Evolutionary conservation across 2,797 vertebrate species (phyloP), one percentile per base, ranked within the genome.

Genomic region (Urocyon cinereoargenteus): DNA sequence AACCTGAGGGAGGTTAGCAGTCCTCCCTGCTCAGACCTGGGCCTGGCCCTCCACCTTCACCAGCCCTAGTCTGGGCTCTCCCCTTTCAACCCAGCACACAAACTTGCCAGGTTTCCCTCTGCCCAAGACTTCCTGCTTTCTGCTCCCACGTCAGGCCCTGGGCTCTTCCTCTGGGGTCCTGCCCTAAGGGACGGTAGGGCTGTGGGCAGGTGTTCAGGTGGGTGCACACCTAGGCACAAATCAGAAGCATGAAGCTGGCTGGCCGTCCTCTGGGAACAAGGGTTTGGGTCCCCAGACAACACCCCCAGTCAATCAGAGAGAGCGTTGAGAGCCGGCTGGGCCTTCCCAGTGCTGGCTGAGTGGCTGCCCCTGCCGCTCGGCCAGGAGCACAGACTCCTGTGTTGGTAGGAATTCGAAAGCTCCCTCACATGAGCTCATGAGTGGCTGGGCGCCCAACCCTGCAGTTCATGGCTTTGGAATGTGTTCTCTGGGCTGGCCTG

Each of bases 391-490:
- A 90, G 83, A 57, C 78, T 97, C 89, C 61, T 87, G 78, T 91
- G 86, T 81, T 59, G 91, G 87, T 75, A 62, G 94, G 83, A 94
- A 91, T 92, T 78, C 72, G 79, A 0, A 82, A 91, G 64, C 94
- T 96, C 96, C 89, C 91, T 28, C 85, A 28, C 83, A 51, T 84
- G 91, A 97, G 96, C 86, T 97, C 81, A 94, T 3, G 15, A 45
- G 64, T 75, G 8, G 72, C 97, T 57, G 0, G 12, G 34, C 86
- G 92, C 97, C 94, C 96, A 73, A 31, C 31, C 93, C 49, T 64
- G 26, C 16, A 45, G 70, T 91, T 97, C 83, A 94, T 68, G 82
- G 91, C 96, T 86, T n/a, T 6, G 45, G 86, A 97, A 97, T 93
- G 94, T 53, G 66, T 94, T 97, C 92, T 86, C 94, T 31, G 66